Evolutionary conservation across 2,888 invertebrate species (phyloP), one percentile per base, ranked within the genome.

Genomic region (Ecliptopera silaceata): DNA sequence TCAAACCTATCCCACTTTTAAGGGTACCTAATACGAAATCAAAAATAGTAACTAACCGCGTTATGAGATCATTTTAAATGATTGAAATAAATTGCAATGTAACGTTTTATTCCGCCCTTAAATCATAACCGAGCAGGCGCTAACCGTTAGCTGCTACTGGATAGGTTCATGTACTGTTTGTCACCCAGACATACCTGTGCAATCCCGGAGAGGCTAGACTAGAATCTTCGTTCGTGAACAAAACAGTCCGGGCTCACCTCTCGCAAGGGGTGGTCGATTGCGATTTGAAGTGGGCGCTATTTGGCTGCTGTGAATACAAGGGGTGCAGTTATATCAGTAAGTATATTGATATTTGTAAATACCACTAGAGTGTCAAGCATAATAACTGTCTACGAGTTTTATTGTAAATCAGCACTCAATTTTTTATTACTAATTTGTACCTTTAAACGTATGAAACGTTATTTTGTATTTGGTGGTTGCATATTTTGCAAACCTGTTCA

Each of bases 161-260:
- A n/a, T 34, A 36, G 34, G 43, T 51, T 29, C 38, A 52, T 52
- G 44, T 51, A 50, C 36, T 52, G 11, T 17, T 10, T 45, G 45
- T 22, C 41, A 39, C 32, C 4, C 46, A 41, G 39, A 32, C 41
- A 53, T 41, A 49, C 45, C 45, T 56, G 44, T 32, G 45, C 49
- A 45, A 34, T 46, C 45, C 32, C 41, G 50, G 34, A n/a, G 18
- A 4, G 45, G 12, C 13, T 36, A 10, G 36, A 22, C 2, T 26
- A 26, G 26, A 20, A 36, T 41, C 8, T 38, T 29, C 43, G 43
- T 10, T 29, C 32, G 39, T 42, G 29, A 13, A n/a, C 3, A 12
- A 13, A 18, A 44, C 56, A 56, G 56, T 56, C 4, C 56, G 50
- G 12, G 29, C 41, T 50, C n/a, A 34, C 50, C 26, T 56, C 41